Evolutionary conservation across 2,797 vertebrate genomes (phyloP).

Genomic region (Fistularia commersonii): DNA sequence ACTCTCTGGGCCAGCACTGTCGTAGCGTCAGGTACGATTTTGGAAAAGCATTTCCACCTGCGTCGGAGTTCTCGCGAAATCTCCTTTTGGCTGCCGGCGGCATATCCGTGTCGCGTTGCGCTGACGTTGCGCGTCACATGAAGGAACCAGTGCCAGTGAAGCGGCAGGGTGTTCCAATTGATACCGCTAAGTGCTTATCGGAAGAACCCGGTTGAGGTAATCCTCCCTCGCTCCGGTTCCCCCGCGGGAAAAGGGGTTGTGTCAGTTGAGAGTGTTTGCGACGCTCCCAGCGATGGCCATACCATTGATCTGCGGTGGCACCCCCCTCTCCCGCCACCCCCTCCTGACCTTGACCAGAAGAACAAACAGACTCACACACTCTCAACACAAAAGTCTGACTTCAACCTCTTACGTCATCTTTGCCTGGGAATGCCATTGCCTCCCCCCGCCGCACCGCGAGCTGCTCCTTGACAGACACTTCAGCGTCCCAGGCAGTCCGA

Average conservation of each 20-base stretch:
- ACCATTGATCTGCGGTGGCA: conserved; percentile 74
- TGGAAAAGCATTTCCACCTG: too few relatives aligned
- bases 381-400: conserved; percentile 41
- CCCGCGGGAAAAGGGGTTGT: conserved; percentile 37
- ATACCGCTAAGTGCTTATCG: conserved; percentile 4
- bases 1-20: conserved; percentile 96
- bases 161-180: conserved; percentile 2
- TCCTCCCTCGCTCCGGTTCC: conserved; percentile 41
- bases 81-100: too few relatives aligned
- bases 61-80: too few relatives aligned
- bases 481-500: conserved; percentile 27
- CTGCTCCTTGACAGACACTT: conserved; percentile 41
- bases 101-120: too few relatives aligned
- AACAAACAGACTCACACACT: conserved; percentile 41
- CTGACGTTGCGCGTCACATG: too few relatives aligned
- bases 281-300: conserved; percentile 49
- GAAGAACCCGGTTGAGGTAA: conserved; percentile 40
- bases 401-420: conserved; percentile 67
- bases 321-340: conserved; percentile 35
- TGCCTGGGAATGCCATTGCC: conserved; percentile 51
- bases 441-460: conserved; percentile 21
- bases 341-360: conserved; percentile 74
- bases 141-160: not conserved
- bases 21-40: conserved; percentile 88
- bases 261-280: conserved; percentile 60